Conservation (phyloP, 2,797 vertebrate genomes). For the Hydrophis major region DNA sequence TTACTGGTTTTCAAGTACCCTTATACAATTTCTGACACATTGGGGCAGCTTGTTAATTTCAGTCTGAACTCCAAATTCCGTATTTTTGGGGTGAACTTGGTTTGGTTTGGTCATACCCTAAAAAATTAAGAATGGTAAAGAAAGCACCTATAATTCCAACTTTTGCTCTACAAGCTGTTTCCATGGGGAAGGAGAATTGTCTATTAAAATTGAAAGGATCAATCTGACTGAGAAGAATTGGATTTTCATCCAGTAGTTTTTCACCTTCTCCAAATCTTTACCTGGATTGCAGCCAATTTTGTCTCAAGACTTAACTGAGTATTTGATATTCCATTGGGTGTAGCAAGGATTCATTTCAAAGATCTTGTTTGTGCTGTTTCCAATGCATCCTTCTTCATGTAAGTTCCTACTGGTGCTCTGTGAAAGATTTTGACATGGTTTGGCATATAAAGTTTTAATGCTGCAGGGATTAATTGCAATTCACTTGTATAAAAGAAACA, state of each 20-base stretch:
- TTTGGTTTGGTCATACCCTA: background rate
- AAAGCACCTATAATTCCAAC: background rate
- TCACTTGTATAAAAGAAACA: background rate
- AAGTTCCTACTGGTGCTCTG: background rate
- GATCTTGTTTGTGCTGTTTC: background rate
- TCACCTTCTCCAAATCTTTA: background rate
- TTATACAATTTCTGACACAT: background rate
- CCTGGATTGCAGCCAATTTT: background rate
- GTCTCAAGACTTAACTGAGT: background rate
- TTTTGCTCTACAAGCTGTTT: background rate
- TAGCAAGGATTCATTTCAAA: background rate
- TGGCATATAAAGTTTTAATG: background rate
- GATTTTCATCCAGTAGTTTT: background rate
- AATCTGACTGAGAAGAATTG: background rate
- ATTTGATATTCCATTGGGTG: background rate
- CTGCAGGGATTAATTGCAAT: background rate
- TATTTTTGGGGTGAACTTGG: background rate
- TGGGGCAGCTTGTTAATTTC: background rate
- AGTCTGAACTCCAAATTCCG: background rate
- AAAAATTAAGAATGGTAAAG: background rate
- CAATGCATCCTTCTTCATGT: background rate
- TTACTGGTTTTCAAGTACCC: background rate
- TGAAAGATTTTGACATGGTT: background rate
- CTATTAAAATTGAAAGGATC: background rate
- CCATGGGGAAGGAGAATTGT: background rate